Conservation (phyloP, 2,113 vertebrate species). For the Litocranius walleri region DNA sequence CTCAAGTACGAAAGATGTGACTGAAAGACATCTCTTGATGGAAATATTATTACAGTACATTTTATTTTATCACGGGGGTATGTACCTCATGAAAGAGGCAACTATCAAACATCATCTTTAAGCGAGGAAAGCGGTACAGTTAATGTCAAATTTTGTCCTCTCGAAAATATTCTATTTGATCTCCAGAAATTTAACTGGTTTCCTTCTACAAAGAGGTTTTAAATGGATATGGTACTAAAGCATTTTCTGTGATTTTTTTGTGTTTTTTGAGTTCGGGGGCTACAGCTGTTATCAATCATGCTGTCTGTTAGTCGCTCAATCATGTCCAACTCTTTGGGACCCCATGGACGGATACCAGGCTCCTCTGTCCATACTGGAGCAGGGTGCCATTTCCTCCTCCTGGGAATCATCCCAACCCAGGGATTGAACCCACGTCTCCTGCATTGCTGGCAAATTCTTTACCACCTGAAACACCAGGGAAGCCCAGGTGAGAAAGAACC, state of each 20-base stretch:
- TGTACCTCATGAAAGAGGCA: neutral
- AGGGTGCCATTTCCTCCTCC: neutral
- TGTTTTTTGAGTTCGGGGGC: neutral
- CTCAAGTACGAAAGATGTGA: neutral
- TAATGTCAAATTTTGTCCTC: neutral
- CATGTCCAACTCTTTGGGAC: neutral
- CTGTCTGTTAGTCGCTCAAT: neutral
- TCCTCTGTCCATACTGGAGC: neutral
- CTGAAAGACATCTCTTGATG: neutral
- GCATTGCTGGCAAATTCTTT: neutral
- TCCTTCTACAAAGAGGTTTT: neutral
- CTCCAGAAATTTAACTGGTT: neutral
- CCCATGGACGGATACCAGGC: neutral
- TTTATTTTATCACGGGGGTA: neutral
- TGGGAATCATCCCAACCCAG: neutral
- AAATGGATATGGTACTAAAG: neutral
- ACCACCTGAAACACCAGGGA: neutral
- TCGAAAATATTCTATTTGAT: neutral
- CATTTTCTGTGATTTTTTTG: neutral
- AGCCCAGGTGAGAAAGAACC: neutral
- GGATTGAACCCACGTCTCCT: neutral
- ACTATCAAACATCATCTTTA: neutral
- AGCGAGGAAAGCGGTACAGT: neutral
- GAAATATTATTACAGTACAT: neutral
- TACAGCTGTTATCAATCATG: neutral